Evolutionary conservation across 1,140 invertebrate species (phyloP).

Genomic region (Andricus grossulariae): DNA sequence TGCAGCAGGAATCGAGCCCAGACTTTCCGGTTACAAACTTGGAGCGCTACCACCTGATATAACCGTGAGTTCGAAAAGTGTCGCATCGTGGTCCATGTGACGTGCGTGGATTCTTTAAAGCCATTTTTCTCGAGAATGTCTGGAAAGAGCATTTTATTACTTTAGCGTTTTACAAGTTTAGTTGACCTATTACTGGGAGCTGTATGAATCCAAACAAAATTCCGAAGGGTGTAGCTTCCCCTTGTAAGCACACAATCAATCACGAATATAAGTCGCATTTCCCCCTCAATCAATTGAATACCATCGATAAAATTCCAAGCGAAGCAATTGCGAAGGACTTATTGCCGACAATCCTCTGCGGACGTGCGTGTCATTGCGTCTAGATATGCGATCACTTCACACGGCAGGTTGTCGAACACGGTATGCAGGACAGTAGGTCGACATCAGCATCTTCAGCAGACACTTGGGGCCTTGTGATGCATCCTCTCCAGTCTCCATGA

Average conservation of each 20-base stretch:
- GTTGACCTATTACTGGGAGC: not conserved
- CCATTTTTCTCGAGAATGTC: too few species aligned
- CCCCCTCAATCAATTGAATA: slow-evolving; percentile 7
- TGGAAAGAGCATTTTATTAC: too few species aligned
- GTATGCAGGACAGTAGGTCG: slow-evolving; percentile 65
- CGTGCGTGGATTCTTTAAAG: too few species aligned
- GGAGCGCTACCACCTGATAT: too few species aligned
- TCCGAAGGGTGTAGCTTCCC: too few species aligned
- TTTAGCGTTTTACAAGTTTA: too few species aligned
- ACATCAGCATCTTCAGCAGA: slow-evolving; percentile 37
- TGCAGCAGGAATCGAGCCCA: too few species aligned
- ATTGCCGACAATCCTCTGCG: not conserved
- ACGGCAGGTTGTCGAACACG: slow-evolving; percentile 27
- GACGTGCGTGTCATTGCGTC: slow-evolving; percentile 25
- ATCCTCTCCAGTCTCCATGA: slow-evolving; percentile 1
- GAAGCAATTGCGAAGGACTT: slow-evolving; percentile 6
- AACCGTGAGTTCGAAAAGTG: too few species aligned
- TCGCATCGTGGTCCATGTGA: too few species aligned
- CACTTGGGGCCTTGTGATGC: slow-evolving; percentile 3
- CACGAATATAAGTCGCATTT: not conserved
- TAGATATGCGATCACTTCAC: slow-evolving; percentile 19
- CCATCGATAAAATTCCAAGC: slow-evolving; percentile 16
- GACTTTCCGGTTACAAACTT: too few species aligned
- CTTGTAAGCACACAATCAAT: not conserved
- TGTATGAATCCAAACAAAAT: too few species aligned